Base-by-base conservation (phyloP, 2,888 invertebrate species). In the Tetragonula carbonaria region DNA sequence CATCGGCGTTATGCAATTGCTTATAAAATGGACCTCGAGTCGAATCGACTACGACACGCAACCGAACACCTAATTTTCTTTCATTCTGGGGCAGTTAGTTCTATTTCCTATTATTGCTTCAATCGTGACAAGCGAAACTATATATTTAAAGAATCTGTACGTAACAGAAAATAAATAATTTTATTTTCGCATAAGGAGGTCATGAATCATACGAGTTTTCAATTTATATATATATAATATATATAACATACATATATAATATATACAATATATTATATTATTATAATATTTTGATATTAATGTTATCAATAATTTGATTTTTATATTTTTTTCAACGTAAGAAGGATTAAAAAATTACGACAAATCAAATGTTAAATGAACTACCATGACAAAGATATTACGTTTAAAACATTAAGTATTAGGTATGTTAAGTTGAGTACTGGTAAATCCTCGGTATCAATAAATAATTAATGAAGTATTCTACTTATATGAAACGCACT, bases 1-100 rank as follows among this genome's bases (percentile, higher is more conserved):
- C n/a, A 38, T 4, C 59, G 21, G 55, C 18, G 38, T 84, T 83
- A 70, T 50, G 70, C 50, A 84, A 84, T 70, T 78, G n/a, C 74
- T 84, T 53, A 73, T 84, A 78, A 84, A 78, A 74, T 82, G 57
- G 51, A 57, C 72, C 66, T 83, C 71, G 28, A 51, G 23, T 67
- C 23, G 23, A 83, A 82, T 77, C 72, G 77, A 68, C 59, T 23
- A n/a, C 28, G 50, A 50, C 83, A 83, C 83, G 83, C 76, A 77
- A 83, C 72, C 83, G 59, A 77, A 82, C 83, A 83, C 83, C 77
- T 63, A 82, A 83, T 82, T 76, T 77, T 82, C 77, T 83, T 82
- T 68, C 82, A 83, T 82, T 82, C 75, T 59, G 51, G 71, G 65
- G 70, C 75, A 82, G 82, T 82, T 82, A 82, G 59, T 82, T 82